These are phyloP conservation scores for Rhincodon typus DNA, from an alignment of 2,797 vertebrate genomes.

Conservation along the genomic window DNA sequence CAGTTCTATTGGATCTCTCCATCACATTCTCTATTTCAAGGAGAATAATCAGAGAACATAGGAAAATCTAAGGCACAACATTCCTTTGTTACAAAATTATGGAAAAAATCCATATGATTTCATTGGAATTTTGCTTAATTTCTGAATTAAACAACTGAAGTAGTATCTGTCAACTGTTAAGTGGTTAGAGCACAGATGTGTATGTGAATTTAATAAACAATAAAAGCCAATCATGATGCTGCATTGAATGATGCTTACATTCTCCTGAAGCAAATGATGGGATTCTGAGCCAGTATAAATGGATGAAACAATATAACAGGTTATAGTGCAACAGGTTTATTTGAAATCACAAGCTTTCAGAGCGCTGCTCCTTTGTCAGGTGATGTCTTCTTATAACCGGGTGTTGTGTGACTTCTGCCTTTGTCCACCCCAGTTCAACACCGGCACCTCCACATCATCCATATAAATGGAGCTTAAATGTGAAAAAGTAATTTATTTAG, in stretches of 20 bases:
- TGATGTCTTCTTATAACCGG: no score
- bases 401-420: no score
- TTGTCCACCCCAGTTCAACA: no score
- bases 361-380: no score
- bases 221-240: not conserved
- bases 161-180: no score
- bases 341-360: no score
- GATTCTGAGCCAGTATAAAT: not conserved
- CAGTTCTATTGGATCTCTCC: not conserved
- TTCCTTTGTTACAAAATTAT: not conserved
- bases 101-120: not conserved
- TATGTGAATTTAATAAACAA: constrained; percentile 15
- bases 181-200: no score
- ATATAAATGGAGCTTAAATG: not conserved
- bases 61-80: not conserved
- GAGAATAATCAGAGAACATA: not conserved
- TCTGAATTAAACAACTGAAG: no score
- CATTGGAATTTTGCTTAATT: not conserved
- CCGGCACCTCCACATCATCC: no score
- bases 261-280: not conserved
- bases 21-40: not conserved
- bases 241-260: not conserved
- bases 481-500: not conserved
- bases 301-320: no score
- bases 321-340: no score